Evolutionary conservation across 2,113 vertebrate genomes (phyloP).

Genomic region (Notarius lentiginosus): DNA sequence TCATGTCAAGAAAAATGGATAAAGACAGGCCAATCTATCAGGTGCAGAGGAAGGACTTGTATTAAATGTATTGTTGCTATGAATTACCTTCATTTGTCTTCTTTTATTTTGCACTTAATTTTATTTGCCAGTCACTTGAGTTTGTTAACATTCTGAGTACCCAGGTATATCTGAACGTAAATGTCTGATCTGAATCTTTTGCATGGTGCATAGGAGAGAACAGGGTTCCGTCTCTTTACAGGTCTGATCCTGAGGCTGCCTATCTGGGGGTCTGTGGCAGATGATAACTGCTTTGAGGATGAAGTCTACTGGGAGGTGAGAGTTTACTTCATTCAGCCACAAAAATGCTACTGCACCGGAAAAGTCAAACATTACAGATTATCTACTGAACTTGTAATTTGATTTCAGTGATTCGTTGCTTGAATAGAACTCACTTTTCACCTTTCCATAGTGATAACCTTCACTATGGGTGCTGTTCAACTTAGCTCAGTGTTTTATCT

Average conservation of each 20-base stretch:
- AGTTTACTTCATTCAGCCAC: not conserved
- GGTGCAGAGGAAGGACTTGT: not conserved
- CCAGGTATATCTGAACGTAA: not conserved
- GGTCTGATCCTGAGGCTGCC: constrained; percentile 88
- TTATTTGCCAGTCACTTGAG: not conserved
- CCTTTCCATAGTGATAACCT: not conserved
- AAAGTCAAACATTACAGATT: not conserved
- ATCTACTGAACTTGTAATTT: not conserved
- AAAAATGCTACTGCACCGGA: not conserved
- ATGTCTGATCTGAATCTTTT: not conserved
- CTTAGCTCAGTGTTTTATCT: not conserved
- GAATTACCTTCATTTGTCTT: not conserved
- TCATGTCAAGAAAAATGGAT: not conserved
- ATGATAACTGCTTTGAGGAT: constrained; percentile 92
- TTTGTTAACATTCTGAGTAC: not conserved
- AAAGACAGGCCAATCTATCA: not conserved
- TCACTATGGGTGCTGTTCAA: not conserved
- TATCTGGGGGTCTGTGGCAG: constrained; percentile 85
- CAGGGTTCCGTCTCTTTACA: constrained; percentile 55
- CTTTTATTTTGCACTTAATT: not conserved
- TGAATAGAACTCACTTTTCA: not conserved
- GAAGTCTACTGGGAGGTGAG: constrained; percentile 92
- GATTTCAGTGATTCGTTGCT: not conserved
- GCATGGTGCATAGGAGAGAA: not conserved
- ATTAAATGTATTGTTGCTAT: not conserved